Conservation (phyloP, 1,140 invertebrate species). For the Teleogryllus occipitalis region DNA sequence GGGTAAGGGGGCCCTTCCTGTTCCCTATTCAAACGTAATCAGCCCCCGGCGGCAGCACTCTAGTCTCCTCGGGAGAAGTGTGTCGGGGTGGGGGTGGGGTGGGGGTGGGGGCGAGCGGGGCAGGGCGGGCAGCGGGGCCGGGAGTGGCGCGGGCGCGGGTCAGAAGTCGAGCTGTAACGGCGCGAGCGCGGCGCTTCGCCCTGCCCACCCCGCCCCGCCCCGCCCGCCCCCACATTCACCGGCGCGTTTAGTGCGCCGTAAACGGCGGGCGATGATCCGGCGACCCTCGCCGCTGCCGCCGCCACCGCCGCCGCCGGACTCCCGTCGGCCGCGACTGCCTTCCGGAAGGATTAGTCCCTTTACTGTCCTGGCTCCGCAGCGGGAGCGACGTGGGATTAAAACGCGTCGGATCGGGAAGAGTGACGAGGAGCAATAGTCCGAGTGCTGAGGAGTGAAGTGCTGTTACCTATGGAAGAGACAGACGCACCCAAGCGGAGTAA, state of each 20-base stretch:
- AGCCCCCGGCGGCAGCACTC: too few species aligned
- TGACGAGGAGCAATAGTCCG: too few species aligned
- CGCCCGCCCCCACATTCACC: not conserved
- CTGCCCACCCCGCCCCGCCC: too few species aligned
- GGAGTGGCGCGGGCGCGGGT: not conserved
- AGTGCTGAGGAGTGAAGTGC: too few species aligned
- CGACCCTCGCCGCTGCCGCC: not conserved
- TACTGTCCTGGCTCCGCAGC: not conserved
- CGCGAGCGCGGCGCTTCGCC: not conserved
- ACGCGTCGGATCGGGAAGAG: not conserved
- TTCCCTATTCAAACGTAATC: too few species aligned
- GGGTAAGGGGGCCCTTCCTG: too few species aligned
- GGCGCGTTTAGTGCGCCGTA: not conserved
- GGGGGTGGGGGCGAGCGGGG: too few species aligned
- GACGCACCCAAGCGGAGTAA: too few species aligned
- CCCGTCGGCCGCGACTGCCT: not conserved
- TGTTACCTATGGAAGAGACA: too few species aligned
- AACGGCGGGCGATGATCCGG: not conserved
- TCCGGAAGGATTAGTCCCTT: slow-evolving; percentile 3
- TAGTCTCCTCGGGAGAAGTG: too few species aligned
- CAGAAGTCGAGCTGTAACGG: not conserved
- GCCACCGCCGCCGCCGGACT: not conserved
- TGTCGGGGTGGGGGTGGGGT: too few species aligned
- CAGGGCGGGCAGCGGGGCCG: not conserved
- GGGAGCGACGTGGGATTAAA: not conserved